Evolutionary conservation across 2,797 vertebrate species (phyloP).

Genomic region (Rhinichthys osculus): DNA sequence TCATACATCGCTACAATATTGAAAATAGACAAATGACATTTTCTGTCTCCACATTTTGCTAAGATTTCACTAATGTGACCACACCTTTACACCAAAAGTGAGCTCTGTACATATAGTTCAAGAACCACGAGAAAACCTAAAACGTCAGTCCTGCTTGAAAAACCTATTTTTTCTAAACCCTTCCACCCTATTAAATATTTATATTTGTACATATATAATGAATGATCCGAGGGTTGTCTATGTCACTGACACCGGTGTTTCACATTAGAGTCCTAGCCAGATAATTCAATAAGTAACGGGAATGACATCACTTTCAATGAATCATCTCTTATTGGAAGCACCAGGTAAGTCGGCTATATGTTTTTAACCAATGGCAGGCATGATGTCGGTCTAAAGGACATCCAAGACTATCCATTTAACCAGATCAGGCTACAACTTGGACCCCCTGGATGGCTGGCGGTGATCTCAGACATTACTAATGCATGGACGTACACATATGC

Average conservation of each 20-base stretch:
- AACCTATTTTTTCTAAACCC: constrained; percentile 62
- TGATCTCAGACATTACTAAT: constrained; percentile 67
- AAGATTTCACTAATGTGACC: neutral
- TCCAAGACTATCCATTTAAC: constrained; percentile 63
- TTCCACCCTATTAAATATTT: constrained; percentile 64
- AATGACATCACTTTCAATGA: constrained; percentile 61
- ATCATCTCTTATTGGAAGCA: constrained; percentile 58
- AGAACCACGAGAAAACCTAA: constrained; percentile 36
- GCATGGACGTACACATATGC: constrained; percentile 64
- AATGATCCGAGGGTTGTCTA: constrained; percentile 59
- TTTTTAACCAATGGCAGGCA: constrained; percentile 52
- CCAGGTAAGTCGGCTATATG: constrained; percentile 59
- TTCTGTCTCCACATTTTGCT: neutral
- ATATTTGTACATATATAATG: constrained; percentile 65
- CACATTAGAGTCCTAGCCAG: constrained; percentile 48
- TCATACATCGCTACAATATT: neutral
- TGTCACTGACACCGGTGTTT: constrained; percentile 56
- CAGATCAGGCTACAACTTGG: constrained; percentile 61
- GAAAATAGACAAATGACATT: neutral
- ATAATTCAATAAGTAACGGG: constrained; percentile 54
- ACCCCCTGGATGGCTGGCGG: constrained; percentile 61
- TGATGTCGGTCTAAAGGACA: constrained; percentile 56
- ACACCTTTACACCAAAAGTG: neutral
- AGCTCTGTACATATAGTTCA: constrained; percentile 34
- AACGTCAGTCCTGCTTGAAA: constrained; percentile 43